A percentile compares a stretch with the other conserved stretches of the same genome.
Evolutionary conservation across 2,888 invertebrate genomes (phyloP).

Genomic region (Cenopis cana): DNA sequence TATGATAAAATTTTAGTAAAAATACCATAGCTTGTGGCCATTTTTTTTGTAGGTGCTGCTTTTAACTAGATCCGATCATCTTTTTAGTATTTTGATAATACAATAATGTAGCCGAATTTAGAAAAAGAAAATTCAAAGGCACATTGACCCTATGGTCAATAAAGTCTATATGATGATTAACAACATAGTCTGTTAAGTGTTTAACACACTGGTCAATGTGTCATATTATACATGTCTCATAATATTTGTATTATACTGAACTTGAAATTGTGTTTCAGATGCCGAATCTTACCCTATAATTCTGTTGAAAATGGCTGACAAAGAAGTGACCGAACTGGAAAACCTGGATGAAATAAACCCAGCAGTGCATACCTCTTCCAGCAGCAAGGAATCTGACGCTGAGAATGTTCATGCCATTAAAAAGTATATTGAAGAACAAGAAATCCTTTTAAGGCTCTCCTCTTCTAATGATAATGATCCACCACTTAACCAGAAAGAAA

Average conservation of each 20-base stretch:
- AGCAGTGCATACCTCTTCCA: slow-evolving; percentile 49
- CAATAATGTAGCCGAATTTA: too few species aligned
- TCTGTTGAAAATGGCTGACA: slow-evolving; percentile 78
- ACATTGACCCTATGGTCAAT: too few species aligned
- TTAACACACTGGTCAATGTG: background rate
- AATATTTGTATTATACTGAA: background rate
- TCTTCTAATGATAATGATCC: slow-evolving; percentile 17
- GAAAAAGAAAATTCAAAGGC: too few species aligned
- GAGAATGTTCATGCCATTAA: slow-evolving; percentile 77
- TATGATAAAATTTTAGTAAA: too few species aligned
- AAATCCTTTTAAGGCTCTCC: slow-evolving; percentile 49
- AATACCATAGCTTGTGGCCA: too few species aligned
- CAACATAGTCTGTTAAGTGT: background rate
- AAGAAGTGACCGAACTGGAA: slow-evolving; percentile 55
- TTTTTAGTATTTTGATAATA: too few species aligned
- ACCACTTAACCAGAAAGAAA: background rate
- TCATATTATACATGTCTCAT: background rate
- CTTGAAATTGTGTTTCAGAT: slow-evolving; percentile 69
- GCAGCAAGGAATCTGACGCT: slow-evolving; percentile 63
- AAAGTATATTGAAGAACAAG: slow-evolving; percentile 72
- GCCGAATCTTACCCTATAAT: slow-evolving; percentile 89
- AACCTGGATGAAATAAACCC: slow-evolving; percentile 41
- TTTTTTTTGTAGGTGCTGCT: too few species aligned
- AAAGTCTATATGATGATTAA: too few species aligned
- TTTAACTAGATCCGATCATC: too few species aligned